These are phyloP conservation scores for Capricornis sumatraensis DNA, from an alignment of 2,113 vertebrate genomes.

Conservation along the genomic window DNA sequence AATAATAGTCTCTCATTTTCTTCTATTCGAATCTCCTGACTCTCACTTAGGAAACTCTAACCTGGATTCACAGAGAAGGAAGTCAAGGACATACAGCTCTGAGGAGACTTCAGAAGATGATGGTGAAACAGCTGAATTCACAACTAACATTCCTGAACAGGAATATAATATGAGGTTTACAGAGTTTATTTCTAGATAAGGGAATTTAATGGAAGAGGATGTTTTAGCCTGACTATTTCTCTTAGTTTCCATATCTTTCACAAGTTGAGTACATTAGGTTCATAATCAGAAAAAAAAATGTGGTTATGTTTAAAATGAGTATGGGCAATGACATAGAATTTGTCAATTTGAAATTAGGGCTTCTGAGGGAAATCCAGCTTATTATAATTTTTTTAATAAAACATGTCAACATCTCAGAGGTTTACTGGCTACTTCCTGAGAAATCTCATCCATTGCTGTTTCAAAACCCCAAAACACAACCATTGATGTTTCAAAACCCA, in stretches of 20 bases:
- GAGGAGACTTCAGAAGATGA: background rate
- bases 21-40: background rate
- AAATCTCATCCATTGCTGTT: background rate
- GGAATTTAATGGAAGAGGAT: background rate
- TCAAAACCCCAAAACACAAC: background rate
- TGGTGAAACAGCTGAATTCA: background rate
- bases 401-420: background rate
- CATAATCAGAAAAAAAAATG: background rate
- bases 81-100: background rate
- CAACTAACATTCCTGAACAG: background rate
- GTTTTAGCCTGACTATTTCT: background rate
- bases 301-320: background rate
- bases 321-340: background rate
- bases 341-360: background rate
- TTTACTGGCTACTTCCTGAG: background rate
- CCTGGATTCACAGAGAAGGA: background rate
- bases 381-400: background rate
- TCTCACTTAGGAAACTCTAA: background rate
- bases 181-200: background rate
- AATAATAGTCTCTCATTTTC: background rate
- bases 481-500: background rate
- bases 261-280: background rate
- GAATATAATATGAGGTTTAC: background rate
- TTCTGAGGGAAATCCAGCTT: background rate
- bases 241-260: background rate